Percentiles rank a stretch among this genome's conserved stretches.
Conservation (phyloP, 2,888 invertebrate species). For the Volucella zonaria region DNA sequence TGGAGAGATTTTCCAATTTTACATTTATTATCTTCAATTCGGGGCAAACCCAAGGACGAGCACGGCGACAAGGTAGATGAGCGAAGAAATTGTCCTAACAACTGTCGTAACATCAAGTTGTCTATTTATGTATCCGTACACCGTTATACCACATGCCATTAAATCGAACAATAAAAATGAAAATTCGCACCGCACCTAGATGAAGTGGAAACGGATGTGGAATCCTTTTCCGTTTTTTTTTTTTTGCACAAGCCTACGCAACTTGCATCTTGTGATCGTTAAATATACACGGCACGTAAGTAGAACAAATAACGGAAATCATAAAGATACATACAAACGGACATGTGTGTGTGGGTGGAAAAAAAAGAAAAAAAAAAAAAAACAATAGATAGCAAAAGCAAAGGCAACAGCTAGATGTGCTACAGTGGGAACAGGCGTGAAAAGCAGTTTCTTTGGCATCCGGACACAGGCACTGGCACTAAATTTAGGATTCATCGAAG, state of each 20-base stretch:
- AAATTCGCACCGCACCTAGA: conserved; percentile 40
- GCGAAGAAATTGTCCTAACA: conserved; percentile 29
- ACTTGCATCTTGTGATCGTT: conserved; percentile 65
- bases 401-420: background rate
- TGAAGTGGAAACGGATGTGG: background rate
- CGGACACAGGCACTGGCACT: background rate
- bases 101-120: conserved; percentile 24
- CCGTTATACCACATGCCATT: conserved; percentile 52
- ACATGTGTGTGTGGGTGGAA: background rate
- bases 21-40: conserved; percentile 64
- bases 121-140: conserved; percentile 51
- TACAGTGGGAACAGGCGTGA: conserved; percentile 37
- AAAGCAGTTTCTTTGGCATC: conserved; percentile 24
- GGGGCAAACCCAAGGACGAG: conserved; percentile 19
- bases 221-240: conserved; percentile 26
- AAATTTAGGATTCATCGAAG: conserved; percentile 56
- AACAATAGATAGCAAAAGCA: background rate
- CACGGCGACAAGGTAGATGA: conserved; percentile 11
- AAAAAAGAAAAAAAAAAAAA: conserved; percentile 19
- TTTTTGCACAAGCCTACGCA: background rate
- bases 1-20: conserved; percentile 50
- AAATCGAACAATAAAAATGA: conserved; percentile 65
- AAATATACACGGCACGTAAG: conserved; percentile 66
- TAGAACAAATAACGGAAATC: conserved; percentile 44
- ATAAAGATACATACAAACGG: conserved; percentile 3